phyloP scores from a whole-genome alignment of 2,888 invertebrate genomes.

The Heliconius erato region DNA sequence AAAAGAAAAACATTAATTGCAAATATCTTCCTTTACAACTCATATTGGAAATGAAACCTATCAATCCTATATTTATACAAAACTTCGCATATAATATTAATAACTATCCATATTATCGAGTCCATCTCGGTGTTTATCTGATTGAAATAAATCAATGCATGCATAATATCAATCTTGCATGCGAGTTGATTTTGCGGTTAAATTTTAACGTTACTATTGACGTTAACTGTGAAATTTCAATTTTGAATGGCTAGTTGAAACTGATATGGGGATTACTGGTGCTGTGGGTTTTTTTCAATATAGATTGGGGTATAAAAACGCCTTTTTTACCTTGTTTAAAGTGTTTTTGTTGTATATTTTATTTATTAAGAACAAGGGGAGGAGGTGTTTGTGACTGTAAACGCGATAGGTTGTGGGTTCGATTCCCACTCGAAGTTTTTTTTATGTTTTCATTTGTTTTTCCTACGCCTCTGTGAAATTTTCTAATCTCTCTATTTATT shows the following conservation, averaged over 20 bases:
- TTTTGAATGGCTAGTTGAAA: constrained; percentile 41
- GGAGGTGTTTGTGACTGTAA: too few species aligned
- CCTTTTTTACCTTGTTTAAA: too few species aligned
- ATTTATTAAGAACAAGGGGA: too few species aligned
- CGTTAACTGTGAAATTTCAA: constrained; percentile 47
- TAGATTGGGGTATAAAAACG: too few species aligned
- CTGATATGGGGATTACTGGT: constrained; percentile 2
- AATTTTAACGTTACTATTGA: constrained; percentile 31
- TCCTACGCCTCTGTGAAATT: too few species aligned
- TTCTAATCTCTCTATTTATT: too few species aligned
- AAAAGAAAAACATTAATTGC: neutral
- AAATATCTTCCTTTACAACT: neutral
- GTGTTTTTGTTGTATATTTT: too few species aligned
- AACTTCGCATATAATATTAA: constrained; percentile 20
- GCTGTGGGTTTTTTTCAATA: neutral
- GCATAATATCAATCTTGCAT: constrained; percentile 38
- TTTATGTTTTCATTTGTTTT: too few species aligned
- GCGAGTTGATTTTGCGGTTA: constrained; percentile 31
- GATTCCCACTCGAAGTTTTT: too few species aligned
- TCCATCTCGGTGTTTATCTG: constrained; percentile 37
- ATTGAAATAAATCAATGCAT: constrained; percentile 39
- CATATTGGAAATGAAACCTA: neutral
- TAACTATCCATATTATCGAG: constrained; percentile 25
- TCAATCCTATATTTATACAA: neutral
- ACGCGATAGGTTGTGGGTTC: too few species aligned